These are phyloP conservation scores for Odontothrips loti DNA, from an alignment of 2,888 invertebrate genomes.

Conservation along the genomic window DNA sequence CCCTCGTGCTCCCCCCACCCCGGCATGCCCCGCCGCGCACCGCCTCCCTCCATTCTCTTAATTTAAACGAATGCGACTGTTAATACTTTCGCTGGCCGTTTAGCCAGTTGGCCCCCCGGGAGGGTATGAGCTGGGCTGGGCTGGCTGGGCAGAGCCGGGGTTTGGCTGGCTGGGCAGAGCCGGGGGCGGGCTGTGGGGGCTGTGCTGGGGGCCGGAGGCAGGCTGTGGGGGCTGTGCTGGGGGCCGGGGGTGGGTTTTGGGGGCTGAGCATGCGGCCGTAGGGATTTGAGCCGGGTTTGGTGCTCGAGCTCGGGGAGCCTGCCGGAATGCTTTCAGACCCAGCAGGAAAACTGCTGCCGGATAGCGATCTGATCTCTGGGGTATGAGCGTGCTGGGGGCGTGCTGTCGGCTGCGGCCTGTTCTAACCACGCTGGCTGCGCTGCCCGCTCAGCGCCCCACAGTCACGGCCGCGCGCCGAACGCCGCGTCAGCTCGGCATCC, in stretches of 20 bases:
- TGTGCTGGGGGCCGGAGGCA: not conserved
- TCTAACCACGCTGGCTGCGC: too few species aligned
- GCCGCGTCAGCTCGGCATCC: too few species aligned
- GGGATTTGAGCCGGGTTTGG: too few species aligned
- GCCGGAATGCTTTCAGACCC: too few species aligned
- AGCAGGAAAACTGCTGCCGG: too few species aligned
- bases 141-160: not conserved
- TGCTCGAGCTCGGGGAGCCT: too few species aligned
- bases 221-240: not conserved
- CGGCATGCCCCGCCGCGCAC: not conserved
- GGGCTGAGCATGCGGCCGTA: not conserved
- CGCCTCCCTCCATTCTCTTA: not conserved
- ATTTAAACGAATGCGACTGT: conserved; percentile 25
- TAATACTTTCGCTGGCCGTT: not conserved
- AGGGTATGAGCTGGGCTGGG: not conserved
- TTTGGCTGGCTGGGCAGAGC: not conserved
- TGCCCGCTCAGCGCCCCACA: too few species aligned
- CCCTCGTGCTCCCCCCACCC: not conserved
- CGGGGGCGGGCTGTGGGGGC: not conserved
- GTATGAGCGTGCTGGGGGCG: too few species aligned
- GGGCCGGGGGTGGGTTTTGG: not conserved
- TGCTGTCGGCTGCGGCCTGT: too few species aligned
- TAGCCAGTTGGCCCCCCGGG: not conserved
- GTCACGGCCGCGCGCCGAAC: too few species aligned
- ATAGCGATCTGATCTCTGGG: too few species aligned